Evolutionary conservation across 2,113 vertebrate genomes (phyloP), one percentile per base, ranked within the genome.

Genomic region (Baryphthengus martii): DNA sequence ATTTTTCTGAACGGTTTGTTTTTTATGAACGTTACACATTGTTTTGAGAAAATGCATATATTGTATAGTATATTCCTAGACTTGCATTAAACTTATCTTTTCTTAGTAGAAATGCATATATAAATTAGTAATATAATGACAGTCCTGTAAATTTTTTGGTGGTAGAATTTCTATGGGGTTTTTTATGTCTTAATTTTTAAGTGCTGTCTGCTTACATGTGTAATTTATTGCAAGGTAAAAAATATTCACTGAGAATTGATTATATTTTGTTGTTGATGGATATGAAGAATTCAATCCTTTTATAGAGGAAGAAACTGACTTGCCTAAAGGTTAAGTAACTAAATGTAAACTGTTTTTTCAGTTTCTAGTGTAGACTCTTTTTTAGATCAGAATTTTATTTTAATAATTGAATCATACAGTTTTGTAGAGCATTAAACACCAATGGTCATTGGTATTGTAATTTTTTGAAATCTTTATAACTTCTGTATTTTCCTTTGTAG

Each of bases 401-500:
- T 74, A 82, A 33, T 92, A 45, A 53, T 61, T 80, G 24, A 3
- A 71, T 85, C 10, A 24, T 50, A 29, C 7, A 56, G 11, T 63
- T 91, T 88, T 77, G 31, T 37, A 88, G 59, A 83, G 2, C 55
- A 80, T 88, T 20, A 84, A 63, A 53, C 17, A 35, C 31, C 62
- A 73, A 83, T 50, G 37, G 31, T 77, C 6, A 23, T 63, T 77
- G 33, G 4, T 88, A 17, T 63, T 80, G 28, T 71, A n/a, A 90
- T 58, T 84, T 25, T 19, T 24, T 12, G 7, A 88, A 87, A 68
- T 50, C 15, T 92, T 75, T 26, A 7, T 88, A 72, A 94, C 76
- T 83, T 91, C 62, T 95, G 17, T 96, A 40, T 97, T 98, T 97
- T 96, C 40, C 92, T 97, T 98, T 75, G 96, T 97, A 99, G 99